Percentiles rank a stretch among this genome's conserved stretches.
phyloP scores from a whole-genome alignment of 1,140 invertebrate species.

The Lordiphosa stackelbergi region DNA sequence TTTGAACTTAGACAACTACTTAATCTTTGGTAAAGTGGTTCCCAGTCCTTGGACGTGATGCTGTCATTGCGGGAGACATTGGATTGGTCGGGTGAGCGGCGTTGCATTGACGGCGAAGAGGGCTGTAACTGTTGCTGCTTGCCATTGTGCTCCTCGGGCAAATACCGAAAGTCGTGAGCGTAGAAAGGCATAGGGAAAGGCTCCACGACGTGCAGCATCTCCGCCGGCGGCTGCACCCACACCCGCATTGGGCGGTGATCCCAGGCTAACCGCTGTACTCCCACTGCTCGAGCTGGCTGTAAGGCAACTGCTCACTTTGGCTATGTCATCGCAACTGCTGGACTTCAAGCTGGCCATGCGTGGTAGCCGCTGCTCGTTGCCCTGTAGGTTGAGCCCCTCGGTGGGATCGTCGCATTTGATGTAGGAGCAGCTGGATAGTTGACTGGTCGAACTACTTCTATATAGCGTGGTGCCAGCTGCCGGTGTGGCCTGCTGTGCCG shows the following conservation, averaged over 20 bases:
- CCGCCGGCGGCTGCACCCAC: not conserved
- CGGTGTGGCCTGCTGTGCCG: slow-evolving; percentile 63
- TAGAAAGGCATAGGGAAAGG: slow-evolving; percentile 88
- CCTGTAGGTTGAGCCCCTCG: slow-evolving; percentile 83
- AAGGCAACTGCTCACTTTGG: slow-evolving; percentile 58
- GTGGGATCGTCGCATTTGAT: slow-evolving; percentile 88
- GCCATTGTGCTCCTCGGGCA: slow-evolving; percentile 84
- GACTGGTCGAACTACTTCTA: slow-evolving; percentile 86
- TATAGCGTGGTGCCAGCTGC: slow-evolving; percentile 80
- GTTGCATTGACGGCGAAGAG: slow-evolving; percentile 47
- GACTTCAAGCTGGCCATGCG: slow-evolving; percentile 57
- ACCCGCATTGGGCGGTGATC: slow-evolving; percentile 26
- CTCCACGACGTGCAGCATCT: slow-evolving; percentile 76
- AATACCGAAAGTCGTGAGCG: slow-evolving; percentile 85
- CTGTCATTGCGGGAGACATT: slow-evolving; percentile 76
- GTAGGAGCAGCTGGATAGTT: slow-evolving; percentile 83
- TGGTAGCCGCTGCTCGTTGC: slow-evolving; percentile 35
- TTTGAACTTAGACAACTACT: slow-evolving; percentile 88
- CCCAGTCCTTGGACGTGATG: slow-evolving; percentile 77
- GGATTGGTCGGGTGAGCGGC: slow-evolving; percentile 52
- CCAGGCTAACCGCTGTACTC: slow-evolving; percentile 30
- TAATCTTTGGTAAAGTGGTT: slow-evolving; percentile 79
- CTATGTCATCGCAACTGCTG: slow-evolving; percentile 76
- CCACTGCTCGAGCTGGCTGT: slow-evolving; percentile 25
- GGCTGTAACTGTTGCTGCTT: slow-evolving; percentile 15